These are phyloP conservation scores for Arbacia lixula DNA, from an alignment of 53 echinoderm and acorn worm species.

Conservation along the genomic window DNA sequence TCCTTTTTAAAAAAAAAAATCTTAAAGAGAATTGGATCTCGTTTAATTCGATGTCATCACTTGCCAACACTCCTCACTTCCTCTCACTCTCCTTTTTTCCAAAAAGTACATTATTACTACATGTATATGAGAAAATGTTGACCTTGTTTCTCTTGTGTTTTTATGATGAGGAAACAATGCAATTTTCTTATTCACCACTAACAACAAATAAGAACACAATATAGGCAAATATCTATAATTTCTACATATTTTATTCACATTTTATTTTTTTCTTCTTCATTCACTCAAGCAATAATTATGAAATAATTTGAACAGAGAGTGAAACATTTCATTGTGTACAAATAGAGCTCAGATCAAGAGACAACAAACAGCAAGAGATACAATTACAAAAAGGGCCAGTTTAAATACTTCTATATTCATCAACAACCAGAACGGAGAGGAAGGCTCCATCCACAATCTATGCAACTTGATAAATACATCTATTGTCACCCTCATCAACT, in stretches of 20 bases:
- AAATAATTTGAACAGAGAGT: conserved; percentile 44
- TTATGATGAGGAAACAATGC: too few species aligned
- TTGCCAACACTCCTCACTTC: too few species aligned
- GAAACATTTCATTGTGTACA: conserved; percentile 51
- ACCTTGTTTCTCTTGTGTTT: too few species aligned
- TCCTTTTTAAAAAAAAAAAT: too few species aligned
- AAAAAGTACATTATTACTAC: too few species aligned
- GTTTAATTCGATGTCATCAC: too few species aligned
- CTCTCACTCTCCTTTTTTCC: too few species aligned
- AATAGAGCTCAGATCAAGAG: conserved; percentile 14
- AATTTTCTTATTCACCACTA: too few species aligned
- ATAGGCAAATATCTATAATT: conserved; percentile 37
- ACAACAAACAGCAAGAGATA: conserved; percentile 9
- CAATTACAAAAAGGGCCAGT: neutral
- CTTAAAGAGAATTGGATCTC: too few species aligned
- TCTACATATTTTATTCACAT: conserved; percentile 64
- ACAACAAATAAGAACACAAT: too few species aligned
- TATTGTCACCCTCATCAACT: neutral
- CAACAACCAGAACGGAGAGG: neutral
- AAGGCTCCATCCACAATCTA: neutral
- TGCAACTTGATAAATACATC: neutral
- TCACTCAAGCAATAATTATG: conserved; percentile 54
- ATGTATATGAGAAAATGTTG: too few species aligned
- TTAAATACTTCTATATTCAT: neutral
- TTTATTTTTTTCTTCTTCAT: conserved; percentile 31